Evolutionary conservation across 1,140 invertebrate species (phyloP), one percentile per base, ranked within the genome.

Genomic region (Philaenus spumarius): DNA sequence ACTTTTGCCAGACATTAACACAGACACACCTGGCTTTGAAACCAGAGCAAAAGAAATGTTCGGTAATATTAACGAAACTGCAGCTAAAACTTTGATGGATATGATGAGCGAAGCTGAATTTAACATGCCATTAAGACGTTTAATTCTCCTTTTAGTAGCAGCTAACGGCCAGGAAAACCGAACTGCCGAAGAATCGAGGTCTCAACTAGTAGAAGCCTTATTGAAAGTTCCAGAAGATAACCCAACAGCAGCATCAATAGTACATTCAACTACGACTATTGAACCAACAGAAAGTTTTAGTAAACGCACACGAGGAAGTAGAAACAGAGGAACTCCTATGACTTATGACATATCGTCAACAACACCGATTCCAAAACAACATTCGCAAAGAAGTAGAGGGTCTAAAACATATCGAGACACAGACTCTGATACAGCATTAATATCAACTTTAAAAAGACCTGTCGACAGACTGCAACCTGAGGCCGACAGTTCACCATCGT

Each of bases 81-180:
- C 85, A 62, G 81, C 83, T 0, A 78, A 84, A 64, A 85, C 85
- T 47, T 69, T 90, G 39, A 85, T 86, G 77, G 80, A 82, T 57
- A 83, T 88, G 5, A 90, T 91, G 86, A 83, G 85, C 63, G 82
- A 88, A 69, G 87, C 87, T 2, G 82, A 85, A 64, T 82, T 79
- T 55, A 89, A 89, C 68, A 82, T 82, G 42, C 84, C 85, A 1
- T 84, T 89, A 0, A 76, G 84, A 54, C 80, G 86, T 46, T 70
- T 91, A 14, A 82, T 91, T 35, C 69, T 91, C 9, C 68, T 91
- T 12, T 72, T 91, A 55, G 86, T 90, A 11, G 86, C 85, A 66
- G 68, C 73, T 68, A 77, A 85, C 71, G 73, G 86, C 65, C 75
- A 57, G 48, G 61, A 63, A 17, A 59, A 84, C 70, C 80, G 81